Evolutionary conservation across 2,888 invertebrate species (phyloP).

Genomic region (Neoscelio sp.): DNA sequence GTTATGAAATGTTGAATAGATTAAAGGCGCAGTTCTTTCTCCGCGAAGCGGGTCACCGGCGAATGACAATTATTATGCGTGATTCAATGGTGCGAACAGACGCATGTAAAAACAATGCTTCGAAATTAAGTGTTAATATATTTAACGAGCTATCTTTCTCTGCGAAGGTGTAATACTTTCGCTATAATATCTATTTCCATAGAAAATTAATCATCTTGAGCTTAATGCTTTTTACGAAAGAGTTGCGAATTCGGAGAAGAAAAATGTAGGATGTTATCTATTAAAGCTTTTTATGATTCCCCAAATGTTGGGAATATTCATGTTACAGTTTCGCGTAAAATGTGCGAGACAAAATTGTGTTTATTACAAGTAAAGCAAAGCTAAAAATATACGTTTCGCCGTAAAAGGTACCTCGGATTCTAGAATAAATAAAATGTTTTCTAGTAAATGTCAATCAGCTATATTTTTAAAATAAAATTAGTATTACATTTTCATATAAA

Average conservation of each 20-base stretch:
- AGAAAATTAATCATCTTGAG: neutral
- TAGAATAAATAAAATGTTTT: too few species aligned
- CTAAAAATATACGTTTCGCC: conserved; percentile 16
- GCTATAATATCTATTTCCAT: conserved; percentile 17
- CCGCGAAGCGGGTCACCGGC: conserved; percentile 46
- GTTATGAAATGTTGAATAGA: conserved; percentile 51
- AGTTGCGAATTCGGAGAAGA: neutral
- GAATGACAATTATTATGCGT: conserved; percentile 47
- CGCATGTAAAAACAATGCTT: conserved; percentile 13
- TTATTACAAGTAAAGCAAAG: conserved; percentile 13
- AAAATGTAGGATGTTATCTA: conserved; percentile 9
- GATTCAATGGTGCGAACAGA: conserved; percentile 35
- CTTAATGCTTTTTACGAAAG: neutral
- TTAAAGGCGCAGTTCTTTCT: conserved; percentile 37
- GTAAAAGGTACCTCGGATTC: too few species aligned
- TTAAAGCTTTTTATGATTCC: conserved; percentile 9
- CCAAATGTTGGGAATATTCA: conserved; percentile 20
- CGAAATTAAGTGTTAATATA: neutral
- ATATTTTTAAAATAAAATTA: too few species aligned
- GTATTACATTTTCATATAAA: too few species aligned
- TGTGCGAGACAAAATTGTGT: conserved; percentile 7
- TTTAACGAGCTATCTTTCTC: conserved; percentile 12
- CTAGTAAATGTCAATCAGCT: too few species aligned
- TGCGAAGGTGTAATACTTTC: neutral
- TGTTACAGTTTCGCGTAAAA: conserved; percentile 6